These are phyloP conservation scores for Rhagoletis zephyria DNA, from an alignment of 1,140 invertebrate species.

Conservation along the genomic window DNA sequence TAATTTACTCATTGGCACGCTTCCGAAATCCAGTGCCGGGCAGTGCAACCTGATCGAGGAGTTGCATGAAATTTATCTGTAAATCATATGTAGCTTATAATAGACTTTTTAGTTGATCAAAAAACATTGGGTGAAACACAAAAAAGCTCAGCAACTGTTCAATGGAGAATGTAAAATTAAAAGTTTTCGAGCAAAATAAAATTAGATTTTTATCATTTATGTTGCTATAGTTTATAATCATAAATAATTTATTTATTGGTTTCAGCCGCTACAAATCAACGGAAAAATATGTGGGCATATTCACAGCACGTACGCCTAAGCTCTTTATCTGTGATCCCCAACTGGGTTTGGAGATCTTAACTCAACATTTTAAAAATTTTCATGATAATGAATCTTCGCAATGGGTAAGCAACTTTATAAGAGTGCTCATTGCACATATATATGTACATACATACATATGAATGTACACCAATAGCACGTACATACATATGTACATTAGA, in stretches of 20 bases:
- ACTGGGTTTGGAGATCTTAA: conserved; percentile 74
- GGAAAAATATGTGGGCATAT: conserved; percentile 67
- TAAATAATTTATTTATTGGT: background rate
- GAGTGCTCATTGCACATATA: background rate
- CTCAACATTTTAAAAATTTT: conserved; percentile 74
- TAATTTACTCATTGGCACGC: conserved; percentile 64
- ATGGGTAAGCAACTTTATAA: conserved; percentile 28
- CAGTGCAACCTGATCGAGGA: conserved; percentile 62
- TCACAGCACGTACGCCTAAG: conserved; percentile 62
- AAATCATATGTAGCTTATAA: background rate
- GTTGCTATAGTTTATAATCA: no score
- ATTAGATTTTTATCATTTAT: background rate
- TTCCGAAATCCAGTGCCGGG: conserved; percentile 60
- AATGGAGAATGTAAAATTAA: no score
- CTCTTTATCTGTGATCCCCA: conserved; percentile 74
- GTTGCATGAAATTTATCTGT: conserved; percentile 65
- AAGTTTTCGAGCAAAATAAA: no score
- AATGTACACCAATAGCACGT: no score
- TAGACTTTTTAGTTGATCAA: no score
- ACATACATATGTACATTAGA: background rate
- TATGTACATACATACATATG: background rate
- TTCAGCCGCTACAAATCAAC: conserved; percentile 61
- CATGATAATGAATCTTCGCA: conserved; percentile 66
- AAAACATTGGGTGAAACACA: no score
- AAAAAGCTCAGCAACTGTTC: no score